These are phyloP conservation scores for Drosophila teissieri DNA, from an alignment of 1,140 invertebrate genomes.

Conservation along the genomic window DNA sequence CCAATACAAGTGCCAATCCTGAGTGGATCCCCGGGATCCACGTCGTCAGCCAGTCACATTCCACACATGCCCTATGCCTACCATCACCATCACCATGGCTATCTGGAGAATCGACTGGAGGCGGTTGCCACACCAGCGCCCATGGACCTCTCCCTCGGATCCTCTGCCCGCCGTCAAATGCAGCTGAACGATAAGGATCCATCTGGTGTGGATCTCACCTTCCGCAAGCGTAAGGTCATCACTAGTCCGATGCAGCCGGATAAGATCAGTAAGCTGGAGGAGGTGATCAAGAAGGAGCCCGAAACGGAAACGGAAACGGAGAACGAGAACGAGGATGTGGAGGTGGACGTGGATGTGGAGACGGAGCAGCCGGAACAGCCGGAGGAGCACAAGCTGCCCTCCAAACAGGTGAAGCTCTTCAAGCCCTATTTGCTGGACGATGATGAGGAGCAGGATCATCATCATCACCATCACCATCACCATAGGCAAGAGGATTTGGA, in stretches of 20 bases:
- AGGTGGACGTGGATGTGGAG: conserved; percentile 43
- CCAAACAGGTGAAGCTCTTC: conserved; percentile 87
- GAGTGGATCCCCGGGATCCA: conserved; percentile 37
- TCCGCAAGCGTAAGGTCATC: conserved; percentile 71
- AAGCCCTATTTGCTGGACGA: conserved; percentile 88
- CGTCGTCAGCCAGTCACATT: conserved; percentile 50
- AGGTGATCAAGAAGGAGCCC: conserved; percentile 54
- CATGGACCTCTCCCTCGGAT: conserved; percentile 76
- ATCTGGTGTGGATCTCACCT: conserved; percentile 69
- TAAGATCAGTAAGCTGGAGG: conserved; percentile 67
- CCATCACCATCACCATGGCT: conserved; percentile 12
- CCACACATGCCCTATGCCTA: conserved; percentile 41
- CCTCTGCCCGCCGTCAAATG: conserved; percentile 54
- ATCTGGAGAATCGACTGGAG: conserved; percentile 37
- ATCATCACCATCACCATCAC: conserved; percentile 48
- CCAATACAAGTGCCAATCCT: conserved; percentile 61
- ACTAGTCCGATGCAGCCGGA: conserved; percentile 39
- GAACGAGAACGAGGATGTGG: conserved; percentile 42
- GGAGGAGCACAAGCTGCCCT: conserved; percentile 53
- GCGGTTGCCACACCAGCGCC: conserved; percentile 55
- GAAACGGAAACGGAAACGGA: conserved; percentile 43
- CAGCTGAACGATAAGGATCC: conserved; percentile 41
- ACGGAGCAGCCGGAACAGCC: conserved; percentile 35
- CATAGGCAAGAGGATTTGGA: conserved; percentile 69
- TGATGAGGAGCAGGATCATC: conserved; percentile 61